These are phyloP conservation scores for Minunthozetes semirufus DNA, from an alignment of 2,888 invertebrate species.

Conservation along the genomic window DNA sequence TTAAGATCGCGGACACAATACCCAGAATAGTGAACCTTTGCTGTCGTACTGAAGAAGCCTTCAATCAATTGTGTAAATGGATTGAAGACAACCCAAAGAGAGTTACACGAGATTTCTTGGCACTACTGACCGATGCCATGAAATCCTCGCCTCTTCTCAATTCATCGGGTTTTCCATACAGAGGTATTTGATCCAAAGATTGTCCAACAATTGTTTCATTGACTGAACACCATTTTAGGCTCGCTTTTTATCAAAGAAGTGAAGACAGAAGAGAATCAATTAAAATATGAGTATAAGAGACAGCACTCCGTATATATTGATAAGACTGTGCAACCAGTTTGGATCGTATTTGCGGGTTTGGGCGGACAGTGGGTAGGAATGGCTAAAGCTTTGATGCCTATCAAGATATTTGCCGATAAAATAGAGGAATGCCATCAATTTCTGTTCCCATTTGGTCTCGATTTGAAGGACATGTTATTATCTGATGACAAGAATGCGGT, in stretches of 20 bases:
- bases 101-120: constrained; percentile 61
- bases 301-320: not conserved
- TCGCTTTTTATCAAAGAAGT: not conserved
- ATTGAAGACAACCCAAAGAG: constrained; percentile 50
- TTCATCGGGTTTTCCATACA: constrained; percentile 48
- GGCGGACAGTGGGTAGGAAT: constrained; percentile 26
- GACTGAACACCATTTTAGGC: not conserved
- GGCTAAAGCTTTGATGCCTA: constrained; percentile 30
- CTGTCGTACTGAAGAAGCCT: constrained; percentile 75
- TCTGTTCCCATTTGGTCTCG: constrained; percentile 13
- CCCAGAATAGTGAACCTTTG: constrained; percentile 68
- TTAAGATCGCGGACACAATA: constrained; percentile 46
- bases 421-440: constrained; percentile 5
- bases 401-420: constrained; percentile 19
- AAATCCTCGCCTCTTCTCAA: constrained; percentile 44
- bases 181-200: constrained; percentile 51
- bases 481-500: constrained; percentile 52
- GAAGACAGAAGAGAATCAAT: not conserved
- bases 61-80: constrained; percentile 57
- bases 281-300: not conserved
- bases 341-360: constrained; percentile 84
- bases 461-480: constrained; percentile 4
- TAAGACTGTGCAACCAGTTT: constrained; percentile 61
- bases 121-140: constrained; percentile 68
- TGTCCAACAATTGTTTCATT: not conserved